Evolutionary conservation across 2,113 vertebrate genomes (phyloP), one percentile per base, ranked within the genome.

Genomic region (Hipposideros armiger): DNA sequence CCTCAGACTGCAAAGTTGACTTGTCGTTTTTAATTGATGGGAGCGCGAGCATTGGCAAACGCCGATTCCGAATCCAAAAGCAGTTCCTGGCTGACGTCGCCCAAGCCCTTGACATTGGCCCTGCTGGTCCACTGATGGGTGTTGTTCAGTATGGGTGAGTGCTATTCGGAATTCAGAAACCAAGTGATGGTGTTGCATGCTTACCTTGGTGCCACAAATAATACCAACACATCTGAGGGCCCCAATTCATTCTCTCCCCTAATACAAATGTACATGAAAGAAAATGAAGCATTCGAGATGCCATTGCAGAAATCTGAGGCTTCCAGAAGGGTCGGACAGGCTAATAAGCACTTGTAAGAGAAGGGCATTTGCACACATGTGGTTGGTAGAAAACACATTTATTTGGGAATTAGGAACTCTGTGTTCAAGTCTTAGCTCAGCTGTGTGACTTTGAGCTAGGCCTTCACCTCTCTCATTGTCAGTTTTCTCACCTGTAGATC

Each of bases 61-160:
- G 99, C 0, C 99, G 99, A 24, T 99, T 99, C 96, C 98, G 98
- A 97, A 99, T 99, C 97, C 99, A 99, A 98, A 99, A 99, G 98
- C 99, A 99, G 94, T 99, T 99, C 98, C 98, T 99, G 54, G 85
- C 96, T 26, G 99, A 99, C 0, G 82, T 99, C 72, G 99, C 99
- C 70, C 99, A 99, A 95, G 98, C 98, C 64, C 99, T 99, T 20
- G 99, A 99, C 81, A 97, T 99, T 0, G 99, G 99, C 64, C 97
- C 98, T 0, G 97, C 98, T 0, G 99, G 99, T 36, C 99, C 99
- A 67, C 99, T 99, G 98, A 99, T 99, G 99, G 99, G 99, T 32
- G 98, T 99, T 69, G 98, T 99, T 92, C 99, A 99, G 97, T 99
- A 99, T 0, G 99, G 99, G 99, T 99, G 98, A 99, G 98, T 96